Evolutionary conservation across 2,888 invertebrate genomes (phyloP).

Genomic region (Alloplasta piceator): DNA sequence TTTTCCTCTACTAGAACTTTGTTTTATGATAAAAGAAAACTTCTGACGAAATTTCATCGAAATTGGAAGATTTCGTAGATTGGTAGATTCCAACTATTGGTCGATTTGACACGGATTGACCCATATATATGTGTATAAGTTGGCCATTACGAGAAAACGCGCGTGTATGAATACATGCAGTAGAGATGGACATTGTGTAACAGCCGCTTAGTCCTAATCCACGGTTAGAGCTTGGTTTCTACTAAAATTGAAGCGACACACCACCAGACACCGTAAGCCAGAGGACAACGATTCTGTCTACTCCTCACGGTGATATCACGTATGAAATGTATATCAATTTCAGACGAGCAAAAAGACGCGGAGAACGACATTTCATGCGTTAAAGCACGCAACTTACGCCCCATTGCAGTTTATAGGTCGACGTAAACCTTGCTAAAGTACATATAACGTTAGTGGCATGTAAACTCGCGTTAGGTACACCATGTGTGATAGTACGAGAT

Average conservation of each 20-base stretch:
- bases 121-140: conserved; percentile 68
- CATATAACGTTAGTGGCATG: conserved; percentile 1
- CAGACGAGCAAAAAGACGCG: conserved; percentile 5
- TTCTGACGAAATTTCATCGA: too few species aligned
- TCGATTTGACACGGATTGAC: conserved; percentile 69
- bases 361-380: not conserved
- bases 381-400: not conserved
- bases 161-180: not conserved
- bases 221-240: conserved; percentile 24
- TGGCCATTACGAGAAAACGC: conserved; percentile 50
- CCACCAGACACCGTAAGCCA: conserved; percentile 49
- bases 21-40: too few species aligned
- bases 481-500: conserved; percentile 13
- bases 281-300: conserved; percentile 3
- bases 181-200: conserved; percentile 21
- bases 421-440: not conserved
- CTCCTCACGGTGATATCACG: not conserved
- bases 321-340: conserved; percentile 2
- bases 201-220: conserved; percentile 55
- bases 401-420: not conserved
- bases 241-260: conserved; percentile 45
- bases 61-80: too few species aligned
- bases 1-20: too few species aligned
- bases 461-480: conserved; percentile 35
- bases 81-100: too few species aligned